phyloP scores from a whole-genome alignment of 2,113 vertebrate genomes.

The Todiramphus saurophagus region DNA sequence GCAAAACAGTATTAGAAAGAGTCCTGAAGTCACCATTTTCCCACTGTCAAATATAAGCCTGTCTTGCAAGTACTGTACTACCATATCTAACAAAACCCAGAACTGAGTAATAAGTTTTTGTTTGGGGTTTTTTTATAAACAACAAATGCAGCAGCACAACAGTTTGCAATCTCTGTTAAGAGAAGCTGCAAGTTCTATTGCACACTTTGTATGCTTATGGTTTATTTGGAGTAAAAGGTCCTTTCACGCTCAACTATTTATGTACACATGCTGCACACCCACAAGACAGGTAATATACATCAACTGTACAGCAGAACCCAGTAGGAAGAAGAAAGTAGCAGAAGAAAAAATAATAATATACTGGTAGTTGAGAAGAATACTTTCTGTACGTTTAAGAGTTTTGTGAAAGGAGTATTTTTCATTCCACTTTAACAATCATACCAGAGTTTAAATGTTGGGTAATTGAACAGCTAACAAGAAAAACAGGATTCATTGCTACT shows the following conservation, averaged over 20 bases:
- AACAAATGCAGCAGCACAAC: neutral
- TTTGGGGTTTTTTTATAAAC: neutral
- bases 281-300: neutral
- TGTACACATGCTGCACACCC: neutral
- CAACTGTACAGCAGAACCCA: neutral
- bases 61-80: neutral
- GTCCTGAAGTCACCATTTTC: neutral
- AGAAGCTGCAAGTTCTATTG: neutral
- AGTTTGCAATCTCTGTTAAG: neutral
- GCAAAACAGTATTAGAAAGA: neutral
- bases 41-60: neutral
- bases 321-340: neutral
- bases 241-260: neutral
- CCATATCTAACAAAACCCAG: neutral
- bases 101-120: neutral
- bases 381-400: neutral
- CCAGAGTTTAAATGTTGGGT: neutral
- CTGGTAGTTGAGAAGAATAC: neutral
- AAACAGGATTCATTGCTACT: neutral
- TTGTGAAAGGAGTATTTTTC: neutral
- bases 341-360: neutral
- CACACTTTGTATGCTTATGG: rapidly evolving
- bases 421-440: neutral
- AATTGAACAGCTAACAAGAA: neutral
- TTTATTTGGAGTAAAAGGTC: neutral